Evolutionary conservation across 2,797 vertebrate species (phyloP), one percentile per base, ranked within the genome.

Genomic region (Urophycis tenuis): DNA sequence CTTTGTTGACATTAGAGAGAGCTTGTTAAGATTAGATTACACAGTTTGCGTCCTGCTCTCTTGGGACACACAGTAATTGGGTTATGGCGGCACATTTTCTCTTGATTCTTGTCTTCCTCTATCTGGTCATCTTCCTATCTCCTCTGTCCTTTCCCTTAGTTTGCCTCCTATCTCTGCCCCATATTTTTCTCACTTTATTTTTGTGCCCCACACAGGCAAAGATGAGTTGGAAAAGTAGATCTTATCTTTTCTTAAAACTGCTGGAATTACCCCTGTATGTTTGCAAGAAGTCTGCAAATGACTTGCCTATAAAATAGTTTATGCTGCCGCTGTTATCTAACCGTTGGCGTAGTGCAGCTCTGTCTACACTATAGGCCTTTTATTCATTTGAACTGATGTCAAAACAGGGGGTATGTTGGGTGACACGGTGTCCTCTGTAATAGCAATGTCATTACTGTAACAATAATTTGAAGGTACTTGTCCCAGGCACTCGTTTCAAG

Each of bases 51-150:
- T 85, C 67, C 84, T 80, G 76, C 1, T 67, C 78, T 84, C 82
- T 88, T 19, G 73, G 77, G 79, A 75, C 41, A 74, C 45, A 36
- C 81, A 72, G 81, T 90, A 89, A 90, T 89, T 88, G 81, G 76
- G 80, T 88, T 91, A 88, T 79, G 80, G 73, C 73, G 84, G 80
- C 87, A 87, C 84, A 89, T 89, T 89, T 88, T 85, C 75, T 82
- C 85, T 84, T 85, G 82, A 84, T 86, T 78, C 81, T 81, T 85
- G 81, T 86, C 79, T 75, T 72, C 69, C 39, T 67, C 33, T 78
- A 72, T 79, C 75, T 53, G 70, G 74, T 79, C 60, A 69, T 76
- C 60, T 67, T 25, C 60, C 29, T 67, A 67, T 67, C 53, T 60
- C 53, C 35, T 80, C 64, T 35, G 45, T 35, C 81, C 79, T 77